Evolutionary conservation across 2,888 invertebrate species (phyloP).

Genomic region (Argyra leucocephala): DNA sequence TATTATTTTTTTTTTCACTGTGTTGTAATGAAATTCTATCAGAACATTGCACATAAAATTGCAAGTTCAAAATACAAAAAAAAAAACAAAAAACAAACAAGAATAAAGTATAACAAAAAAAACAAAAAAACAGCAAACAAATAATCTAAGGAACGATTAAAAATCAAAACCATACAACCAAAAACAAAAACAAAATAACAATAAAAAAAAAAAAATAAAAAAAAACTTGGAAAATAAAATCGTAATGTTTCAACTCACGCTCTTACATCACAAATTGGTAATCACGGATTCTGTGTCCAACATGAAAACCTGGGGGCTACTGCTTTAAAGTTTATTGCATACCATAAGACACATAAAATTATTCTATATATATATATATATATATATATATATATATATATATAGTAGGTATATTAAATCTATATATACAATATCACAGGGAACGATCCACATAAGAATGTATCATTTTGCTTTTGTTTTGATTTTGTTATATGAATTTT

Average conservation of each 20-base stretch:
- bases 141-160: background rate
- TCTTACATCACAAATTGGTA: constrained; percentile 3
- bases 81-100: background rate
- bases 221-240: background rate
- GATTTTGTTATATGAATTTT: too few relatives aligned
- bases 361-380: too few relatives aligned
- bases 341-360: background rate
- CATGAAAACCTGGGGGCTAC: constrained; percentile 3
- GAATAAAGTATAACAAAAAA: too few relatives aligned
- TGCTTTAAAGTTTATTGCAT: background rate
- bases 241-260: background rate
- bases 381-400: too few relatives aligned
- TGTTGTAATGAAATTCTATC: background rate
- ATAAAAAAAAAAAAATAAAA: background rate
- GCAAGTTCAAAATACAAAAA: too few relatives aligned
- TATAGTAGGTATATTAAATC: too few relatives aligned
- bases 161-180: background rate
- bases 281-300: background rate
- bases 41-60: background rate
- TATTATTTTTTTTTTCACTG: background rate
- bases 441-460: too few relatives aligned
- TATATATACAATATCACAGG: too few relatives aligned
- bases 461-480: too few relatives aligned
- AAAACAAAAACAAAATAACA: background rate
- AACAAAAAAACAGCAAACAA: too few relatives aligned